Evolutionary conservation across 2,113 vertebrate species (phyloP).

Genomic region (Silurus meridionalis): DNA sequence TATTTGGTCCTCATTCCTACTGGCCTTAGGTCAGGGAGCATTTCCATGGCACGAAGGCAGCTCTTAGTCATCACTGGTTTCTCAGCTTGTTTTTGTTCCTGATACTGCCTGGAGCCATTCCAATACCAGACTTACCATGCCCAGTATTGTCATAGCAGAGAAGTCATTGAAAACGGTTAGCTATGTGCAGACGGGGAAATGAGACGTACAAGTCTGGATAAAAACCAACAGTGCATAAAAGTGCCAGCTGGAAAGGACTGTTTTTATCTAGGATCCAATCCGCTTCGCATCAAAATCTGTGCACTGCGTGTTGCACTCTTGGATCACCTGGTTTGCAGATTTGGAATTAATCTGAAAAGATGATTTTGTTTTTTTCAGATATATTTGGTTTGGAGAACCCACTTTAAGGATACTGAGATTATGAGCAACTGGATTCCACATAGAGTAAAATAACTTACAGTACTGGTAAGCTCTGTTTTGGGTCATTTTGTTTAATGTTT

Average conservation of each 20-base stretch:
- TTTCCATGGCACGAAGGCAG: conserved; percentile 55
- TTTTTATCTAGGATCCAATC: conserved; percentile 58
- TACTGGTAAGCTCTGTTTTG: neutral
- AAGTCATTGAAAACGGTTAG: conserved; percentile 64
- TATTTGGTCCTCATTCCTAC: conserved; percentile 19
- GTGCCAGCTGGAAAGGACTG: conserved; percentile 62
- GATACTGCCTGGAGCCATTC: conserved; percentile 62
- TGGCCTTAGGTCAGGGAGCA: conserved; percentile 47
- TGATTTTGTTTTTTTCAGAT: conserved; percentile 46
- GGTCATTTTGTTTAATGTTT: neutral
- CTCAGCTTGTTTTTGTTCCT: conserved; percentile 58
- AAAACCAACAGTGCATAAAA: conserved; percentile 55
- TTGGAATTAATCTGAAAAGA: conserved; percentile 36
- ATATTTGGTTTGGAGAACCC: neutral
- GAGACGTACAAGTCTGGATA: conserved; percentile 57
- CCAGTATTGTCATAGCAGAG: conserved; percentile 52
- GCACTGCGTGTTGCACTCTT: conserved; percentile 47
- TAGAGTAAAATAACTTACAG: neutral
- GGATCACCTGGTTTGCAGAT: conserved; percentile 12
- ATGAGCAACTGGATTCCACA: neutral
- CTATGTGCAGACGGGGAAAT: conserved; percentile 51
- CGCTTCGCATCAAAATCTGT: conserved; percentile 56
- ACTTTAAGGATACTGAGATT: neutral
- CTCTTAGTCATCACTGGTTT: conserved; percentile 57
- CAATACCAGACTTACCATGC: conserved; percentile 55